phyloP scores from a whole-genome alignment of 1,140 invertebrate genomes.

The Laupala kohalensis region DNA sequence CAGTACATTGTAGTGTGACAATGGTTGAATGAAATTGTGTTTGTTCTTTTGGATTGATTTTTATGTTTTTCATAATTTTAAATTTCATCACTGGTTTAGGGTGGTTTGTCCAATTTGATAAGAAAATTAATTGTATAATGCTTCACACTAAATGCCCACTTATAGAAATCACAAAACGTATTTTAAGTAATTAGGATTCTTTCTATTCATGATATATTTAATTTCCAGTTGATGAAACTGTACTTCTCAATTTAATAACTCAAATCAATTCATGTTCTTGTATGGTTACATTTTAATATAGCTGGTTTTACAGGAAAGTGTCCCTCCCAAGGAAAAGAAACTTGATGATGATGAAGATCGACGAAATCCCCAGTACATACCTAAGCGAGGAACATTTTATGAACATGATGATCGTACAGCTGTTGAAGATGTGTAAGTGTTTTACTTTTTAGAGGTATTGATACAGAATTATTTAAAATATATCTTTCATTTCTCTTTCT shows the following conservation, averaged over 20 bases:
- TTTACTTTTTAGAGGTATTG: not conserved
- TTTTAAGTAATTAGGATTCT: no score
- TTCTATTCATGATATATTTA: no score
- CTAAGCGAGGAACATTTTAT: slow-evolving; percentile 89
- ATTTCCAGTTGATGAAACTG: not conserved
- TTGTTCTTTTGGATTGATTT: no score
- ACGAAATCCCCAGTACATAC: slow-evolving; percentile 93
- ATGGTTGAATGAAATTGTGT: no score
- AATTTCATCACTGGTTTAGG: no score
- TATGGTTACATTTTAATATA: not conserved
- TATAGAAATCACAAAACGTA: no score
- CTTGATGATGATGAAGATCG: slow-evolving; percentile 89
- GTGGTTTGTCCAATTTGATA: no score
- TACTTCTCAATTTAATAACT: no score
- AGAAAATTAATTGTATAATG: no score
- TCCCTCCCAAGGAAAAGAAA: slow-evolving; percentile 37
- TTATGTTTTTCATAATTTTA: no score
- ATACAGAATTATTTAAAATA: not conserved
- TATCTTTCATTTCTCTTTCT: not conserved
- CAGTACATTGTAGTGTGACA: not conserved
- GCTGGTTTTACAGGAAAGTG: slow-evolving; percentile 25
- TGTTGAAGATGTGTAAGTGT: slow-evolving; percentile 41
- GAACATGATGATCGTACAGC: slow-evolving; percentile 87
- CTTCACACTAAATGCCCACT: no score
- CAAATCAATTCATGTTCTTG: no score